Evolutionary conservation across 2,888 invertebrate genomes (phyloP), one percentile per base, ranked within the genome.

Genomic region (Nebria brevicollis): DNA sequence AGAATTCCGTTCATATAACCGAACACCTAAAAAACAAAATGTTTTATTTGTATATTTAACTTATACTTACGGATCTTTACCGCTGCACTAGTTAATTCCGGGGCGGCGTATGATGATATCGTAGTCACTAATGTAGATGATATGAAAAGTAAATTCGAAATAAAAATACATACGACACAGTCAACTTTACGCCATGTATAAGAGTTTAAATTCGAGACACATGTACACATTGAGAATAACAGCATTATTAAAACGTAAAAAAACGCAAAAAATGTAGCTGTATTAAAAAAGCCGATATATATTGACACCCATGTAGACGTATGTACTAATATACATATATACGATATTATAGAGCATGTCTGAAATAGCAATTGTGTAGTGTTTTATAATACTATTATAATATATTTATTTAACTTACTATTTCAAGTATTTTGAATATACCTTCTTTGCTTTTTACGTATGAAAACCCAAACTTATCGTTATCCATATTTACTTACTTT

Each of bases 271-370:
- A 77, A 34, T 64, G 65, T 72, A 11, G 34, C 26, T 64, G 20
- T 72, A 77, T 72, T 20, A 26, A 77, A 65, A 72, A 20, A 15
- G 13, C 54, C 54, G 54, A 54, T 7, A 13, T 64, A 25, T 68
- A 72, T 13, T 3, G n/a, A 1, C 1, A 8, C 4, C 77, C 77
- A 77, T n/a, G 8, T 1, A 2, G 68, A n/a, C 10, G 20, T 15
- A 34, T 41, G 11, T 7, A n/a, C 64, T 72, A 77, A 11, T 20
- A 72, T 65, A 34, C 72, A 64, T 64, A 77, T 77, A 77, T 70
- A 72, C n/a, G 77, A 77, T 72, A 77, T 41, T 70, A 72, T 64
- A 70, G 54, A 72, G 72, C 72, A 77, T 65, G 72, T 65, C 77
- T 77, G 20, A 41, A 77, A 77, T n/a, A 77, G 42, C 4, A 26